Conservation (phyloP, 2,113 vertebrate genomes). For the Lanius ludovicianus region DNA sequence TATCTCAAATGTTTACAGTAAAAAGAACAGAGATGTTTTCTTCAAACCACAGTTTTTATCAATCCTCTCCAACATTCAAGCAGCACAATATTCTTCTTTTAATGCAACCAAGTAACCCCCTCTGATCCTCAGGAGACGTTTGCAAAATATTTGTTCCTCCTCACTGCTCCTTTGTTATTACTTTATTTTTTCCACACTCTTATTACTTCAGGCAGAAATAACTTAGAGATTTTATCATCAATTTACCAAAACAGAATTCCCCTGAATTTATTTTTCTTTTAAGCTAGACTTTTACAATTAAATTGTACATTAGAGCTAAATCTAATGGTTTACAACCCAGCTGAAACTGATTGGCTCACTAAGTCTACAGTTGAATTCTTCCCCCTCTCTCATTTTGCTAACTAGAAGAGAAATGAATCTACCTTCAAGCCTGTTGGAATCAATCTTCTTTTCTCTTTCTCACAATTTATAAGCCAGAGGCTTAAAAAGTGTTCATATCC, state of each 20-base stretch:
- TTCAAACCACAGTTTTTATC: neutral
- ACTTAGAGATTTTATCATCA: neutral
- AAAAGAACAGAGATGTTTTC: neutral
- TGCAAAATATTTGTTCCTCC: neutral
- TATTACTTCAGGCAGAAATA: neutral
- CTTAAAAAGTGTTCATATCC: slow-evolving; percentile 45
- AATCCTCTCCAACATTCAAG: neutral
- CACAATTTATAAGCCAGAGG: slow-evolving; percentile 25
- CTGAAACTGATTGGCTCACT: neutral
- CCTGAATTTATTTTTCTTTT: neutral
- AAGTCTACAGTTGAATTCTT: neutral
- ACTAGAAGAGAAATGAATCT: slow-evolving; percentile 19
- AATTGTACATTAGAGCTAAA: neutral
- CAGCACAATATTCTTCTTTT: neutral
- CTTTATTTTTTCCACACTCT: neutral
- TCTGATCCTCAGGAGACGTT: neutral
- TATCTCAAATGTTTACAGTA: neutral
- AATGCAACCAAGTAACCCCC: accelerated
- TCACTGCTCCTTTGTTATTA: neutral
- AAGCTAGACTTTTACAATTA: neutral
- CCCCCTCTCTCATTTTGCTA: neutral
- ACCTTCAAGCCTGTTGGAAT: slow-evolving; percentile 35
- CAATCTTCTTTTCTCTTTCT: slow-evolving; percentile 56
- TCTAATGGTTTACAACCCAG: neutral
- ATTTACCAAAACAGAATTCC: neutral